These are phyloP conservation scores for Chironomus tentans DNA, from an alignment of 2,888 invertebrate genomes.

Conservation along the genomic window DNA sequence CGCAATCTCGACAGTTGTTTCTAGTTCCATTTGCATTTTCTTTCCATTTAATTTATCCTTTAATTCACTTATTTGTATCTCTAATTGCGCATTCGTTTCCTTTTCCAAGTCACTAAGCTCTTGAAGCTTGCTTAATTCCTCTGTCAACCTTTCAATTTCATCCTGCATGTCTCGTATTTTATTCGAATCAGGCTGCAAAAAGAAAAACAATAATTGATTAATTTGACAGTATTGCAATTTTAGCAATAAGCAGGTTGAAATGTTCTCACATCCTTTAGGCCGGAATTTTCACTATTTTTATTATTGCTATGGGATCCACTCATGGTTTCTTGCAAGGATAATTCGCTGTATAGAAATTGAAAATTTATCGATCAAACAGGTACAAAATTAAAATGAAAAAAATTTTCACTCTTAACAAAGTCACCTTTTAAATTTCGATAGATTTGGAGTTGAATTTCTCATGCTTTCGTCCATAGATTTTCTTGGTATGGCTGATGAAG, in stretches of 20 bases:
- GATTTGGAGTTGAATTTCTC: constrained; percentile 14
- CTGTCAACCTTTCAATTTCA: not conserved
- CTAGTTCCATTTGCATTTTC: not conserved
- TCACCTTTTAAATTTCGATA: constrained; percentile 7
- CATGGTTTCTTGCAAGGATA: not conserved
- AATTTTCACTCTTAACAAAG: not conserved
- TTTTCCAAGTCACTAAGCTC: constrained; percentile 4
- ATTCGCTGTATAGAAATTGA: not conserved
- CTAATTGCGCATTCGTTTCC: constrained; percentile 1
- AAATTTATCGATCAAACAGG: not conserved
- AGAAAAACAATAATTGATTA: not conserved
- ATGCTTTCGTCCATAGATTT: not conserved
- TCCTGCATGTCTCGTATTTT: not conserved
- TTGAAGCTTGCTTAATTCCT: not conserved
- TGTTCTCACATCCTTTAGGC: not conserved
- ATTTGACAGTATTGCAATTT: not conserved
- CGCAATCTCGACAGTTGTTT: not conserved
- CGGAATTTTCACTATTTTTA: constrained; percentile 2
- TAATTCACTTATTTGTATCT: constrained; percentile 8
- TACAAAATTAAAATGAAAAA: not conserved
- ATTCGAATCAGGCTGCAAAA: not conserved
- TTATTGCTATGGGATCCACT: not conserved
- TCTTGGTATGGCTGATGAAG: not conserved
- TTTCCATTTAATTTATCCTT: constrained; percentile 3
- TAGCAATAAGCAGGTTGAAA: not conserved